phyloP scores from a whole-genome alignment of 2,113 vertebrate species.

The Sterna hirundo region DNA sequence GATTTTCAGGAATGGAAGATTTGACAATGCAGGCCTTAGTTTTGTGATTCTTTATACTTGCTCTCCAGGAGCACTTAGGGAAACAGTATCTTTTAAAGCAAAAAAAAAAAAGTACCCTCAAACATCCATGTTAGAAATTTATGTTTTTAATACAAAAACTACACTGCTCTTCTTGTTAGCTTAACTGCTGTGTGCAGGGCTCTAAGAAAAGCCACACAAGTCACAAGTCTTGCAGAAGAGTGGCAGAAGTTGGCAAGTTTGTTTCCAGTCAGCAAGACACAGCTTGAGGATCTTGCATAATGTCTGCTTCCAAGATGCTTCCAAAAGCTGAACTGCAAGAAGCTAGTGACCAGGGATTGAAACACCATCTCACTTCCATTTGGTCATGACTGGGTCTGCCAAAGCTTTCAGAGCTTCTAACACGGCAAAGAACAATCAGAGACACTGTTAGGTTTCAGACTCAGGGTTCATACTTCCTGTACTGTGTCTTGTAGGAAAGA shows the following conservation, averaged over 20 bases:
- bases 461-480: background rate
- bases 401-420: background rate
- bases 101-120: background rate
- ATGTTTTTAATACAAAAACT: background rate
- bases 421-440: slow-evolving; percentile 19
- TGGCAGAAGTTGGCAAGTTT: slow-evolving; percentile 41
- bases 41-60: background rate
- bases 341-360: slow-evolving; percentile 7
- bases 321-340: slow-evolving; percentile 36
- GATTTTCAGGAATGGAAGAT: background rate
- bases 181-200: background rate
- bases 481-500: background rate
- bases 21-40: background rate
- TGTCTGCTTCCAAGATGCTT: slow-evolving; percentile 8
- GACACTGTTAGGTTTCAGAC: slow-evolving; percentile 16
- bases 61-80: background rate
- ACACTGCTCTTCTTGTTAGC: background rate
- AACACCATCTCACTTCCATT: slow-evolving; percentile 29
- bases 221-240: slow-evolving; percentile 55
- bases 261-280: slow-evolving; percentile 39
- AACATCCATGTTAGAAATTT: background rate
- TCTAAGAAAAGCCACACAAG: slow-evolving; percentile 42
- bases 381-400: slow-evolving; percentile 11
- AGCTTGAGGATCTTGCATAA: slow-evolving; percentile 47
- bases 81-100: background rate